Conservation (phyloP, 2,888 invertebrate species). For the Nephrotoma appendiculata region DNA sequence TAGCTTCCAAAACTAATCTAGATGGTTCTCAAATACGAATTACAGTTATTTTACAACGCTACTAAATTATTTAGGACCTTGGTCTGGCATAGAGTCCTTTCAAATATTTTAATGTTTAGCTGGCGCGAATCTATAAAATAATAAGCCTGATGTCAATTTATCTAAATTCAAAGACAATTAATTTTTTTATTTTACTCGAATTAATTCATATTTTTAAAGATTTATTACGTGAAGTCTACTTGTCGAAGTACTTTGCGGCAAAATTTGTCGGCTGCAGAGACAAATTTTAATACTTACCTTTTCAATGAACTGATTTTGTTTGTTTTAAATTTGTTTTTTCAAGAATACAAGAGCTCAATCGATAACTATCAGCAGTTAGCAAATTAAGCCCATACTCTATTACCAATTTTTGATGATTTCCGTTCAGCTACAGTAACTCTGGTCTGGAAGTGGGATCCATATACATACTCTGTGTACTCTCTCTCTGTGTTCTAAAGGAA, state of each 20-base stretch:
- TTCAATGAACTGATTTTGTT: not conserved
- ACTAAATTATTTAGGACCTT: not conserved
- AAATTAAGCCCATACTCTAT: too few relatives aligned
- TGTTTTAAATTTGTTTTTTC: too few relatives aligned
- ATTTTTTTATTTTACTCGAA: not conserved
- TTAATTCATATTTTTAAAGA: too few relatives aligned
- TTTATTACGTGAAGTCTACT: too few relatives aligned
- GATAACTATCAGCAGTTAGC: too few relatives aligned
- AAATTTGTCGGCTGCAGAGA: not conserved
- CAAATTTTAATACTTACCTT: not conserved
- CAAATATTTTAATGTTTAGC: not conserved
- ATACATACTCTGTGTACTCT: too few relatives aligned
- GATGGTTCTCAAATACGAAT: not conserved
- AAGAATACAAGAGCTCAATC: too few relatives aligned
- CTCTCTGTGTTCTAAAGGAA: too few relatives aligned
- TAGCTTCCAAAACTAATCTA: not conserved
- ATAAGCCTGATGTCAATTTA: not conserved
- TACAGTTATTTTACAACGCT: not conserved
- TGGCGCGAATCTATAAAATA: not conserved
- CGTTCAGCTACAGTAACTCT: too few relatives aligned
- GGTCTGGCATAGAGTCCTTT: not conserved
- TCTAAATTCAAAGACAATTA: not conserved
- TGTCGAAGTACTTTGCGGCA: not conserved
- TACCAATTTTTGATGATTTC: too few relatives aligned
- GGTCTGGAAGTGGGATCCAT: too few relatives aligned